Percentiles rank a stretch among this genome's conserved stretches.
phyloP scores from a whole-genome alignment of 2,888 invertebrate genomes.

The Dasypogon diadema region DNA sequence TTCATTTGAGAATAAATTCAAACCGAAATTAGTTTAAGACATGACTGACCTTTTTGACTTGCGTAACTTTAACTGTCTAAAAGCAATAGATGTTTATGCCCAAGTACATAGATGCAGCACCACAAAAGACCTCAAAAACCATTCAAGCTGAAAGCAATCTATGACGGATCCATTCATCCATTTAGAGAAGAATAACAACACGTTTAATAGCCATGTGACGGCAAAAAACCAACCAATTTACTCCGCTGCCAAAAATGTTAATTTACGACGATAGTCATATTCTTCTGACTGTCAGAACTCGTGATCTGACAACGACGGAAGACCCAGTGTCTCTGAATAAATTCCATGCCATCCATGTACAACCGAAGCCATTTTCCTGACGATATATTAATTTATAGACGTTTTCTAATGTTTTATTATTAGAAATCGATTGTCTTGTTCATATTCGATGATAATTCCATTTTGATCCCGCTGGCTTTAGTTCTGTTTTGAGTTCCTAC shows the following conservation, averaged over 20 bases:
- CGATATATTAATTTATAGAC: conserved; percentile 49
- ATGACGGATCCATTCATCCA: conserved; percentile 31
- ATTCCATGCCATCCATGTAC: conserved; percentile 15
- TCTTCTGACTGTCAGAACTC: not conserved
- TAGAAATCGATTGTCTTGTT: conserved; percentile 49
- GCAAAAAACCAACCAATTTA: conserved; percentile 10
- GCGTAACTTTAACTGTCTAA: too few species aligned
- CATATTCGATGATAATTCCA: conserved; percentile 49
- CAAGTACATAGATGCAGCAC: too few species aligned
- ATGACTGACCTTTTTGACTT: too few species aligned
- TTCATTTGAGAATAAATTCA: too few species aligned
- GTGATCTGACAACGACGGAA: not conserved
- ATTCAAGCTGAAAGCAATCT: conserved; percentile 14
- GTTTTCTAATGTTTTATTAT: conserved; percentile 35
- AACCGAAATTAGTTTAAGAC: too few species aligned
- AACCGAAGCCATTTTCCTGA: not conserved
- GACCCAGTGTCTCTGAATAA: conserved; percentile 30
- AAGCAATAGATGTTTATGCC: too few species aligned
- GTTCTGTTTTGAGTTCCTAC: conserved; percentile 10
- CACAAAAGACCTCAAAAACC: too few species aligned
- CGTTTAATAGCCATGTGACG: not conserved
- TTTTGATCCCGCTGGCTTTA: conserved; percentile 37
- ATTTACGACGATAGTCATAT: conserved; percentile 24
- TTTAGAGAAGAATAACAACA: not conserved
- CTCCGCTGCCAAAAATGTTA: conserved; percentile 39